Evolutionary conservation across 2,113 vertebrate species (phyloP).

Genomic region (Coryphaenoides rupestris): DNA sequence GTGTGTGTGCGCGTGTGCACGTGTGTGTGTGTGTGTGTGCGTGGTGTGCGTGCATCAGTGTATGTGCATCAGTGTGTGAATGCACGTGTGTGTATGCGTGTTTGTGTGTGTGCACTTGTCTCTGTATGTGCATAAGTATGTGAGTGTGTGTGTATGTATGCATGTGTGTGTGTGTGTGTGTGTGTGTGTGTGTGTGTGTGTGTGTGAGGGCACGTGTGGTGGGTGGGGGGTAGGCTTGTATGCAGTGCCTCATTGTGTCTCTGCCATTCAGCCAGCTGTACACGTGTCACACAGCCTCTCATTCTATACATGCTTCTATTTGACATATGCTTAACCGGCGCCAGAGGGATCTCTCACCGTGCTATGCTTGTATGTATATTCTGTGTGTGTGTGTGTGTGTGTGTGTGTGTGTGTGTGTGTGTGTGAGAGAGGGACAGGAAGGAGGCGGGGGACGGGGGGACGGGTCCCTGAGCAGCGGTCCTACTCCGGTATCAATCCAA

Average conservation of each 20-base stretch:
- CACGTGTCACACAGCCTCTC: conserved; percentile 61
- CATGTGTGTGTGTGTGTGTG: conserved; percentile 25
- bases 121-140: no score
- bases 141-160: conserved; percentile 9
- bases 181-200: conserved; percentile 13
- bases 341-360: conserved; percentile 43
- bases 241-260: conserved; percentile 33
- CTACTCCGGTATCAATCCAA: conserved; percentile 84
- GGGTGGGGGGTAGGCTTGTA: conserved; percentile 13
- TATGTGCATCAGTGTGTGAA: conserved; percentile 22
- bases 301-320: conserved; percentile 68
- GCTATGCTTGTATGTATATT: conserved; percentile 26
- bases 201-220: conserved; percentile 1
- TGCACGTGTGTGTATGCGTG: no score
- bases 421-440: conserved; percentile 10
- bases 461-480: conserved; percentile 53
- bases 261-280: conserved; percentile 59
- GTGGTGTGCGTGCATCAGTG: background rate
- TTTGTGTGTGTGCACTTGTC: background rate
- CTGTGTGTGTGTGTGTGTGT: conserved; percentile 21
- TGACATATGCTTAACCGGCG: conserved; percentile 73
- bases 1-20: conserved; percentile 3
- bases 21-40: conserved; percentile 29
- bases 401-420: conserved; percentile 21
- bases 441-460: conserved; percentile 17